Conservation (phyloP, 2,113 vertebrate genomes). For the Muscicapa adusta region DNA sequence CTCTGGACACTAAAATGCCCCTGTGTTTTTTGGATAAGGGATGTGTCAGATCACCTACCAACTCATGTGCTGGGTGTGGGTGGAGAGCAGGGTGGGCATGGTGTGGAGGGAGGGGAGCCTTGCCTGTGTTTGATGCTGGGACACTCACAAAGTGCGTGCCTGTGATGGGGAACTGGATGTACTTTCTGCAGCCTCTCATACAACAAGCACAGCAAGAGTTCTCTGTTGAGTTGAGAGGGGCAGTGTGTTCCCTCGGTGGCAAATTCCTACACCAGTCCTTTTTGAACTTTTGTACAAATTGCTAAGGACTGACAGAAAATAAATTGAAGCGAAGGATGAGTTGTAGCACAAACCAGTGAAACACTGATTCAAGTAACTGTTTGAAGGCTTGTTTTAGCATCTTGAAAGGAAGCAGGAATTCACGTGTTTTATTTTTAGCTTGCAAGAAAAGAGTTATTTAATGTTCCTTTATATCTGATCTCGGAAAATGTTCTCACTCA, state of each 20-base stretch:
- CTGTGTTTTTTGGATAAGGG: not conserved
- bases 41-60: not conserved
- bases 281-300: not conserved
- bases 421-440: conserved; percentile 52
- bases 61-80: accelerated
- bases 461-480: conserved; percentile 15
- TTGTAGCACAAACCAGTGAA: not conserved
- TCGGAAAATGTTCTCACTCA: conserved; percentile 1
- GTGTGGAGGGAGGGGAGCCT: not conserved
- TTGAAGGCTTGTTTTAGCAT: conserved; percentile 20
- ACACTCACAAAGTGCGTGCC: not conserved
- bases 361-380: not conserved
- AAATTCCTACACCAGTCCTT: not conserved
- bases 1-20: not conserved
- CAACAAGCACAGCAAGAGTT: not conserved
- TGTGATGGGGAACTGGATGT: not conserved
- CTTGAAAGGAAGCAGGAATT: conserved; percentile 38
- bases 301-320: not conserved
- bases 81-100: not conserved
- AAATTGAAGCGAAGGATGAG: not conserved
- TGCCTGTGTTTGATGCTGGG: not conserved
- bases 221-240: not conserved
- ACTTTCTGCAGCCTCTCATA: not conserved
- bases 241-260: not conserved
- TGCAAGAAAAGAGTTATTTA: conserved; percentile 45